Conservation (phyloP, 2,113 vertebrate genomes). For the Ptilorrhoa leucosticta region DNA sequence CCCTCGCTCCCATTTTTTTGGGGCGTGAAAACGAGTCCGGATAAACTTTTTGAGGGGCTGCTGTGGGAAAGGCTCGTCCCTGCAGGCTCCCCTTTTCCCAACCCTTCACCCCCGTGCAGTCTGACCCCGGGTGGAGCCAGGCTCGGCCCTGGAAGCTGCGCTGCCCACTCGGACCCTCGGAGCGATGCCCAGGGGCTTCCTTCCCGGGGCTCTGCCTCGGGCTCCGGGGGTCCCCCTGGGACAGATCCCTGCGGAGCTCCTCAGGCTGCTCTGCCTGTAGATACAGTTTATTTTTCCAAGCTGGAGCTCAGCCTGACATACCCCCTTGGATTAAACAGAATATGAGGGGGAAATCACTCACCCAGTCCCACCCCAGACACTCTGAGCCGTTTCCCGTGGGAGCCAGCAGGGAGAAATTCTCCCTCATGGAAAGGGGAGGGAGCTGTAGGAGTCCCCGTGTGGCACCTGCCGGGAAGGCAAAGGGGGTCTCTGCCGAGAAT, state of each 20-base stretch:
- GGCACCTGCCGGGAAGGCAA: neutral
- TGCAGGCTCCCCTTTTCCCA: neutral
- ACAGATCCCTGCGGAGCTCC: fast-evolving
- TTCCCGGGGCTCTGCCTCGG: neutral
- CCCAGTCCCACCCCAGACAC: neutral
- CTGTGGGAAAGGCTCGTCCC: neutral
- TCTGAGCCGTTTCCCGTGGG: neutral
- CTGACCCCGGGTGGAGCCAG: fast-evolving
- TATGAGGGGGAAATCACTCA: fast-evolving
- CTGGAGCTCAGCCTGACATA: neutral
- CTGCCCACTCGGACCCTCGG: fast-evolving
- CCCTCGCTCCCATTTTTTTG: fast-evolving
- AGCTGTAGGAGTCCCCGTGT: neutral
- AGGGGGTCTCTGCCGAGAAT: neutral
- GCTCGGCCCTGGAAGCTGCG: fast-evolving
- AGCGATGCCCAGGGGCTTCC: fast-evolving
- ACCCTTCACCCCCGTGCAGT: neutral
- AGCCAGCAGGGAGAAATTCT: neutral
- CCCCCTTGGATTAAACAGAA: neutral
- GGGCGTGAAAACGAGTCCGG: fast-evolving
- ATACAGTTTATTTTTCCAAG: fast-evolving
- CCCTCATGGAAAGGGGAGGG: neutral
- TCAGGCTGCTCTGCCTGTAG: fast-evolving
- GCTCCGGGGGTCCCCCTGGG: neutral
- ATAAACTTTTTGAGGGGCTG: fast-evolving